Conservation (phyloP, 2,797 vertebrate species). For the Enteromius trimaculatus region DNA sequence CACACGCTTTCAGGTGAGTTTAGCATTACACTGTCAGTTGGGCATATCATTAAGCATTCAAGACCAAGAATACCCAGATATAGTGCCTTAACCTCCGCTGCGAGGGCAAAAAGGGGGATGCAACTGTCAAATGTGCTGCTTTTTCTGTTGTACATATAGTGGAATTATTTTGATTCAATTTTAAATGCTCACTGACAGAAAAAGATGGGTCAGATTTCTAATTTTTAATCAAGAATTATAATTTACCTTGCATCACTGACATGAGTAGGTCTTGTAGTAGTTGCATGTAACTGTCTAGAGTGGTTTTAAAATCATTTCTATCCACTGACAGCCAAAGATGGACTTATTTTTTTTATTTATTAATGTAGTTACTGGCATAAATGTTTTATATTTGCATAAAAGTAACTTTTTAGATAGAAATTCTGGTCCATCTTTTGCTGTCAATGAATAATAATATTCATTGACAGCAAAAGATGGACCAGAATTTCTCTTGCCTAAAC, state of each 20-base stretch:
- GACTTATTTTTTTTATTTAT: background rate
- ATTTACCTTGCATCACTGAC: background rate
- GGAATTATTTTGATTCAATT: background rate
- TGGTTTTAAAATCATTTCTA: background rate
- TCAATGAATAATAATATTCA: no score
- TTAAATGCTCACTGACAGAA: background rate
- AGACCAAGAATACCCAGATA: background rate
- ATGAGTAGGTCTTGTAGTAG: background rate
- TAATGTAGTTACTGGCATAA: background rate
- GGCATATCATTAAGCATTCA: constrained; percentile 36
- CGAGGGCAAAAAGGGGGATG: background rate
- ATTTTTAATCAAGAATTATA: background rate
- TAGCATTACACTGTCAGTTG: constrained; percentile 23
- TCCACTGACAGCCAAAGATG: background rate
- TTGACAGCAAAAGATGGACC: background rate
- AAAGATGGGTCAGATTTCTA: background rate
- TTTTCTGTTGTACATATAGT: background rate
- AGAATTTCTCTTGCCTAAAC: background rate
- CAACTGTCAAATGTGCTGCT: background rate
- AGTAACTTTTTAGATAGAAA: background rate
- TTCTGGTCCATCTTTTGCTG: no score
- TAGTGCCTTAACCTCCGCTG: background rate
- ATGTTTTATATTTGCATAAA: background rate
- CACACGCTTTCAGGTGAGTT: constrained; percentile 42
- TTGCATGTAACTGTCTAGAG: background rate